phyloP scores from a whole-genome alignment of 2,113 vertebrate species.

The Machaerirhynchus nigripectus region DNA sequence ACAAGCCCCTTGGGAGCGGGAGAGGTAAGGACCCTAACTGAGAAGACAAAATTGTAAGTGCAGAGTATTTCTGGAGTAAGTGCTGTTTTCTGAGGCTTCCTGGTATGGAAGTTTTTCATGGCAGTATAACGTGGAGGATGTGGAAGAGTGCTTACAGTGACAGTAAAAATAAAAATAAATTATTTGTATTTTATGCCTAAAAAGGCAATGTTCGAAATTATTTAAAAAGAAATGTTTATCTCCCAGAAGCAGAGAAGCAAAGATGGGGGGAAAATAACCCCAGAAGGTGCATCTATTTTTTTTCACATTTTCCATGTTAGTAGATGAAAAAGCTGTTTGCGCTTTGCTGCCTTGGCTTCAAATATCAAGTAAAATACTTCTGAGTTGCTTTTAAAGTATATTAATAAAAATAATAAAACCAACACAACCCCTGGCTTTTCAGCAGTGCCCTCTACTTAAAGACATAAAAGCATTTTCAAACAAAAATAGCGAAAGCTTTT shows the following conservation, averaged over 20 bases:
- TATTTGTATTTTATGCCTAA: neutral
- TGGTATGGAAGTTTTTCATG: neutral
- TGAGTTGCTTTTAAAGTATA: neutral
- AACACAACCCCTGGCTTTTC: neutral
- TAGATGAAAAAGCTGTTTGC: neutral
- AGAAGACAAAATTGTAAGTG: neutral
- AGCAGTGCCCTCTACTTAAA: neutral
- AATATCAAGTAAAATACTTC: neutral
- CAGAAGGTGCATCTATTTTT: neutral
- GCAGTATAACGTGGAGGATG: neutral
- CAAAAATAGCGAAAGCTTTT: neutral
- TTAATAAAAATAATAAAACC: slow-evolving; percentile 27
- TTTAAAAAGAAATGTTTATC: neutral
- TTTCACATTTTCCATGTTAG: neutral
- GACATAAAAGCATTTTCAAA: slow-evolving; percentile 22
- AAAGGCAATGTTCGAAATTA: neutral
- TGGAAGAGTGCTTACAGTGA: neutral
- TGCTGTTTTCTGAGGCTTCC: neutral
- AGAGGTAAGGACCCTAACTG: neutral
- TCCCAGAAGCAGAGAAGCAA: neutral
- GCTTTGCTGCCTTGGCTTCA: neutral
- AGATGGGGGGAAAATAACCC: neutral
- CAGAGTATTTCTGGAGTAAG: neutral
- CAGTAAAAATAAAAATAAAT: neutral
- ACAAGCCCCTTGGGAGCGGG: neutral